Conservation (phyloP, 2,113 vertebrate genomes). For the Heptranchias perlo region DNA sequence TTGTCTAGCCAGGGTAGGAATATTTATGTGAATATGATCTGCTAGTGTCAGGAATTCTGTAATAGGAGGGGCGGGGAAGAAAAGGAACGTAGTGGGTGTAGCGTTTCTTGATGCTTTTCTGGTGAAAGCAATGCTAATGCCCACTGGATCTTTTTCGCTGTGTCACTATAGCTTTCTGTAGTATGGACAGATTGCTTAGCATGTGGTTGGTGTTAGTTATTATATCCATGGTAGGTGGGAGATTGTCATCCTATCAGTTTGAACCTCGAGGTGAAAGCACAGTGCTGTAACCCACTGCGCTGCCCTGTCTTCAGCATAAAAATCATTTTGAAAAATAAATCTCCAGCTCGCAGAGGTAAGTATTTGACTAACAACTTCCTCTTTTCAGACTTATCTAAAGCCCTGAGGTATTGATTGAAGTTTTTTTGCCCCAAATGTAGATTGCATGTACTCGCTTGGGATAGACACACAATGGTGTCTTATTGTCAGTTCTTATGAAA, state of each 20-base stretch:
- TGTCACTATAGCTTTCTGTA: not conserved
- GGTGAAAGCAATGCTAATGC: not conserved
- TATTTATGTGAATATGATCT: not conserved
- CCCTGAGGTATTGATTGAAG: not conserved
- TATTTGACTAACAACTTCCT: not conserved
- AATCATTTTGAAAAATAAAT: not conserved
- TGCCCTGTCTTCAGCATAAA: not conserved
- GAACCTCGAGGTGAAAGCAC: not conserved
- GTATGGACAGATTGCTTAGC: not conserved
- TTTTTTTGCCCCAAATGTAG: not conserved
- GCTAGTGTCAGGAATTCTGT: not conserved
- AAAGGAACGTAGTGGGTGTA: not conserved
- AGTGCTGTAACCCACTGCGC: not conserved
- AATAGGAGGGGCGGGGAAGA: not conserved
- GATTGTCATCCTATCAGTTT: too few species aligned
- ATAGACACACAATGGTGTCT: not conserved
- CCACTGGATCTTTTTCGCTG: not conserved
- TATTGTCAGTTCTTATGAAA: not conserved
- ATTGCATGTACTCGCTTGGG: not conserved
- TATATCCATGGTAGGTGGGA: too few species aligned
- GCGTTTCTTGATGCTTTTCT: not conserved
- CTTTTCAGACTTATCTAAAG: not conserved
- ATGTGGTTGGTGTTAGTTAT: not conserved
- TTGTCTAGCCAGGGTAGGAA: not conserved
- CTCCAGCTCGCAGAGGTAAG: not conserved